Percentiles rank a stretch among this genome's conserved stretches.
phyloP scores from a whole-genome alignment of 2,113 vertebrate species.

The Limnothrissa miodon region DNA sequence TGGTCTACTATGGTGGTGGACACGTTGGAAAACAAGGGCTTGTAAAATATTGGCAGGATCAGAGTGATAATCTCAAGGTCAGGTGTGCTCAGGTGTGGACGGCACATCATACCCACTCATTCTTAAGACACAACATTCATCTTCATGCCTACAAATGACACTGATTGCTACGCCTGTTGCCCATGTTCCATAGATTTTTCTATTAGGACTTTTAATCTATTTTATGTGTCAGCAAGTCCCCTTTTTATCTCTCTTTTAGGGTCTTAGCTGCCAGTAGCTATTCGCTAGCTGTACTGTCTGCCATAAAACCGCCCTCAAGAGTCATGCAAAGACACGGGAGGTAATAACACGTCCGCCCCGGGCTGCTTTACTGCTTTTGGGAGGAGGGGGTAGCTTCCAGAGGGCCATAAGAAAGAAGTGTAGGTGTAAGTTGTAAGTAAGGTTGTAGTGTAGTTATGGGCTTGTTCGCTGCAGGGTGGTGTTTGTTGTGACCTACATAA shows the following conservation, averaged over 20 bases:
- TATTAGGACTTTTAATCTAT: conserved; percentile 2
- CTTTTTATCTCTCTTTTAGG: background rate
- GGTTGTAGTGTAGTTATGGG: background rate
- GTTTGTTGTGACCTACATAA: background rate
- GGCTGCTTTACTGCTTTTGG: background rate
- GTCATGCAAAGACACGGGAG: background rate
- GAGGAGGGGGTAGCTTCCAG: background rate
- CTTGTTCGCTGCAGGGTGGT: background rate
- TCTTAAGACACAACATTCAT: background rate
- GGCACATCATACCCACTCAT: background rate
- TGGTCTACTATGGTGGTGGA: background rate
- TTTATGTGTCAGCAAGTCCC: conserved; percentile 17
- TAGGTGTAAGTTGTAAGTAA: background rate
- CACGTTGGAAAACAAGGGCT: too few species aligned
- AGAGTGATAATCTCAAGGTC: background rate
- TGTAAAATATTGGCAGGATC: background rate
- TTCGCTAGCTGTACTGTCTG: conserved; percentile 6
- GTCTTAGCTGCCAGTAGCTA: background rate
- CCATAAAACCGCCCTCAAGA: background rate
- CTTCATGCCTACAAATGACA: background rate
- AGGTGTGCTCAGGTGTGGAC: background rate
- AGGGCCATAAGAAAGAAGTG: too few species aligned
- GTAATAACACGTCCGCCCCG: background rate
- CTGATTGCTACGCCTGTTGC: background rate
- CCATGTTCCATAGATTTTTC: background rate